Conservation (phyloP, 2,888 invertebrate genomes). For the Abscondita cerata region DNA sequence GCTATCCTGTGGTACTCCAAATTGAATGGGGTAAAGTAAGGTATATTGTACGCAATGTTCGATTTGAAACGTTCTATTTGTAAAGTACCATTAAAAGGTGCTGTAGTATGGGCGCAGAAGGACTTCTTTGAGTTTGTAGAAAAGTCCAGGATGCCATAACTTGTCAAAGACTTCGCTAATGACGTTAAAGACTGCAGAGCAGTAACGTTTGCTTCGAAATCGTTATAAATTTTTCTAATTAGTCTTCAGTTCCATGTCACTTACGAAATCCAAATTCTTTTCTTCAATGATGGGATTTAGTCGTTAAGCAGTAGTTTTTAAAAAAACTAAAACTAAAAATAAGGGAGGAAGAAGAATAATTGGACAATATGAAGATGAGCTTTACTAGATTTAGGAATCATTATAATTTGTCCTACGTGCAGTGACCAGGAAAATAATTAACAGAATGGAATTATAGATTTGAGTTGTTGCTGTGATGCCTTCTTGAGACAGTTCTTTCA, state of each 20-base stretch:
- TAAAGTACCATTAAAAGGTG: not conserved
- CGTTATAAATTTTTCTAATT: not conserved
- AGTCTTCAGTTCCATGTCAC: not conserved
- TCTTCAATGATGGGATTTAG: not conserved
- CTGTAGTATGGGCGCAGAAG: not conserved
- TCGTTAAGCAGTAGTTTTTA: not conserved
- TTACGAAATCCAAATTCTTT: not conserved
- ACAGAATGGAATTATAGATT: slow-evolving; percentile 3
- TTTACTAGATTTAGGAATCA: not conserved
- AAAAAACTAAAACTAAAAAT: not conserved
- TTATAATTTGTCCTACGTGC: not conserved
- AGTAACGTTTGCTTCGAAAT: not conserved
- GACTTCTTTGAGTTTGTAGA: not conserved
- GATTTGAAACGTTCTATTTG: not conserved
- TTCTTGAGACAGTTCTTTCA: not conserved
- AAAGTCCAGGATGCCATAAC: not conserved
- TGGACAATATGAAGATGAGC: not conserved
- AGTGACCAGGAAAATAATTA: not conserved
- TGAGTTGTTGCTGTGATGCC: not conserved
- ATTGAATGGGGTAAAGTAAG: too few relatives aligned
- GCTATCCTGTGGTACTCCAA: too few relatives aligned
- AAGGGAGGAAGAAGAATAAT: not conserved
- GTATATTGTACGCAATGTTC: too few relatives aligned
- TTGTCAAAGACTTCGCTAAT: not conserved
- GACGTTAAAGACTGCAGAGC: not conserved